phyloP scores from a whole-genome alignment of 2,113 vertebrate species.

The Megaleporinus macrocephalus region DNA sequence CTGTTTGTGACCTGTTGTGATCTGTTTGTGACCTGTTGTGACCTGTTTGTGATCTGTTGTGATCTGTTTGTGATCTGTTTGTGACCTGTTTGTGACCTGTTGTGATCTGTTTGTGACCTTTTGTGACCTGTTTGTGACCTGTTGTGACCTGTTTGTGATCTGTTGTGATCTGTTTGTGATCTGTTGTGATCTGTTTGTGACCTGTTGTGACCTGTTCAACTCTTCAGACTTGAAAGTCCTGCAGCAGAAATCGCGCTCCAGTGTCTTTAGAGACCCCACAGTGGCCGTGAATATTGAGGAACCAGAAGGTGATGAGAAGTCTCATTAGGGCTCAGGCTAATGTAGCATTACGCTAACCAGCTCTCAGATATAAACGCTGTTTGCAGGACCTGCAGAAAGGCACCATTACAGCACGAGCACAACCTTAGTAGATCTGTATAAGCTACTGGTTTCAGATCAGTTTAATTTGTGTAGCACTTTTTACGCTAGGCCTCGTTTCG shows the following conservation, averaged over 20 bases:
- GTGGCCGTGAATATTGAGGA: conserved; percentile 67
- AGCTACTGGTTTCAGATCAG: too few species aligned
- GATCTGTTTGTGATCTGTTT: too few species aligned
- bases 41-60: too few species aligned
- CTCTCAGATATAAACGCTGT: background rate
- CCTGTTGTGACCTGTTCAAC: conserved; percentile 38
- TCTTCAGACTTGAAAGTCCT: conserved; percentile 66
- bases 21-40: too few species aligned
- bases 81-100: too few species aligned
- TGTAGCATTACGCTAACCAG: background rate
- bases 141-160: background rate
- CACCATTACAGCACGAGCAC: too few species aligned
- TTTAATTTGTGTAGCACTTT: too few species aligned
- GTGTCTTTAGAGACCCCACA: conserved; percentile 69
- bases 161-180: background rate
- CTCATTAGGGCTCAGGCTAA: background rate
- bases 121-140: background rate
- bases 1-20: too few species aligned
- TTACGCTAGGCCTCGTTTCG: too few species aligned
- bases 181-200: background rate
- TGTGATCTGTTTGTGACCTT: too few species aligned
- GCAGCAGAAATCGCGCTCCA: conserved; percentile 68
- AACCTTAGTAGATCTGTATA: too few species aligned
- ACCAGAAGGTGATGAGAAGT: conserved; percentile 67
- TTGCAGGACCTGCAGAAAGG: background rate